These are phyloP conservation scores for Therioaphis trifolii DNA, from an alignment of 2,888 invertebrate genomes.

Conservation along the genomic window DNA sequence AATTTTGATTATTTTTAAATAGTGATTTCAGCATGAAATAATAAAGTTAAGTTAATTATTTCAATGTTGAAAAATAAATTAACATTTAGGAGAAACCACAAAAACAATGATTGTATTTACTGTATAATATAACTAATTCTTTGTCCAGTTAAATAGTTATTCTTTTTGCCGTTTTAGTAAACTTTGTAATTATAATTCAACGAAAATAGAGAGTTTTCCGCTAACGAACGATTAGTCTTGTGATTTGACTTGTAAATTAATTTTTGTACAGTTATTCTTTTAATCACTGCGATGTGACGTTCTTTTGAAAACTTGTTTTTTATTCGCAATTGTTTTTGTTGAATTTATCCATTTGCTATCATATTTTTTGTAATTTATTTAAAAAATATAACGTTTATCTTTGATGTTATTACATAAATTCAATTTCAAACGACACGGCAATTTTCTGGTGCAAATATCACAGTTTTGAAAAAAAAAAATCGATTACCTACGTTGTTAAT, in stretches of 20 bases:
- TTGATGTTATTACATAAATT: neutral
- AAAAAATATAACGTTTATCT: neutral
- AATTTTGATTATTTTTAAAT: conserved; percentile 12
- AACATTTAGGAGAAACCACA: neutral
- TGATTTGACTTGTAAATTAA: conserved; percentile 53
- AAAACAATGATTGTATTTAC: conserved; percentile 37
- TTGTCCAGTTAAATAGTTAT: conserved; percentile 18
- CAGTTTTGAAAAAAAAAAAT: too few species aligned
- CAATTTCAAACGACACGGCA: too few species aligned
- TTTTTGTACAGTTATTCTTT: neutral
- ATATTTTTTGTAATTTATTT: neutral
- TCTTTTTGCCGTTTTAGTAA: conserved; percentile 25
- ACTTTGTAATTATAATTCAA: conserved; percentile 40
- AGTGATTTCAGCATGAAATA: neutral
- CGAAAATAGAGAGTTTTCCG: conserved; percentile 16
- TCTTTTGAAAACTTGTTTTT: neutral
- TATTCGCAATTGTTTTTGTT: neutral
- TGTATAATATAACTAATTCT: conserved; percentile 26
- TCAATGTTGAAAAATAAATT: conserved; percentile 2
- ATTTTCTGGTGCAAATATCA: too few species aligned
- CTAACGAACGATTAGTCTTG: neutral
- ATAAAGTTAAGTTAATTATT: conserved; percentile 23
- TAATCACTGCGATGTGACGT: neutral
- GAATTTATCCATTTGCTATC: neutral
- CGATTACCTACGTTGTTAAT: too few species aligned